Base-by-base conservation (phyloP, 2,888 invertebrate species). In the Dolichopus griseipennis region DNA sequence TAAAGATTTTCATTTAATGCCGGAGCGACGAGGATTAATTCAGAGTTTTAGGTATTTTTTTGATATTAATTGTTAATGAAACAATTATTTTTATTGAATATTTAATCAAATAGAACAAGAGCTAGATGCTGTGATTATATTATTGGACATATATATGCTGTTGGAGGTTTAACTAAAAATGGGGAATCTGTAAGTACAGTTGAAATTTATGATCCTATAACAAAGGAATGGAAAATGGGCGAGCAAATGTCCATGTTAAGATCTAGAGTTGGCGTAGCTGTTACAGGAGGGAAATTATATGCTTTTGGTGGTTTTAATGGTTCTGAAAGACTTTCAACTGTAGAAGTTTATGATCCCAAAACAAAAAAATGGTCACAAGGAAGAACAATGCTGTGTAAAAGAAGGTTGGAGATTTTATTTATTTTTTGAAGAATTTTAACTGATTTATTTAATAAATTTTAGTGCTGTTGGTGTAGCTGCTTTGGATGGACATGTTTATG, bases 281-380 rank as follows among this genome's bases (percentile, higher is more conserved):
- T 93, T 0, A 84, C 93, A 75, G 86, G 89, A 75, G 90, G 91
- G 74, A 86, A 88, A 78, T 79, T 91, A 7, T 90, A 88, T 76
- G 93, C 93, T 2, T 91, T 94, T 76, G 90, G 89, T 20, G 94
- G 94, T 1, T 94, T 92, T 77, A 92, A 94, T 79, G 94, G 95
- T 0, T 85, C 85, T 65, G 92, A 93, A 77, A 83, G 94, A 71
- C 83, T 94, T 20, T 87, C 89, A 41, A 91, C 92, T 1, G 93
- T 93, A 1, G 94, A 95, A 81, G 89, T 92, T 10, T 93, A 90
- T 78, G 90, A 93, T 82, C 90, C 91, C 1, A 83, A 84, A 68
- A 84, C 84, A 61, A 86, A 87, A 75, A 84, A 85, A 69, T 94
- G 94, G 93, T 86, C 86, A 65, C 86, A 88, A 75, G 91, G 93